Conservation (phyloP, 2,113 vertebrate species). For the Chamaea fasciata region DNA sequence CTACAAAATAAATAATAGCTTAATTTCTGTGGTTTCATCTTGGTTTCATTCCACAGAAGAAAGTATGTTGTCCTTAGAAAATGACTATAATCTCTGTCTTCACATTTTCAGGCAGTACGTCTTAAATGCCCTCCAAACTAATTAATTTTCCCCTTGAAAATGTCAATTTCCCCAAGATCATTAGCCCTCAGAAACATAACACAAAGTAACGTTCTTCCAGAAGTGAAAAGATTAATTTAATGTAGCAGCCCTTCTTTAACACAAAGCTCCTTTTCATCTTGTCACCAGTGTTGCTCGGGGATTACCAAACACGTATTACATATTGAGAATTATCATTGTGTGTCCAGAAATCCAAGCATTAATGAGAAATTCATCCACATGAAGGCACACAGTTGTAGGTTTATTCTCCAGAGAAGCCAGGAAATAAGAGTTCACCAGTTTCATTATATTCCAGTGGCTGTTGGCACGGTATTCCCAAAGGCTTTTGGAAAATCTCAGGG, state of each 20-base stretch:
- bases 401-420: not conserved
- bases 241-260: not conserved
- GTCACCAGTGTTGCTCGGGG: not conserved
- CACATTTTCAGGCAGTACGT: not conserved
- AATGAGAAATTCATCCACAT: not conserved
- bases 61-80: not conserved
- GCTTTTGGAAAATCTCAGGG: not conserved
- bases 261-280: constrained; percentile 23
- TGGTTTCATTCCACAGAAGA: not conserved
- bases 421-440: not conserved
- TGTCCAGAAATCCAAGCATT: not conserved
- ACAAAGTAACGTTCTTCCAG: not conserved
- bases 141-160: constrained; percentile 24
- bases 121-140: not conserved
- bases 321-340: not conserved
- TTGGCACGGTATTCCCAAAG: not conserved
- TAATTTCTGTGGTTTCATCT: not conserved
- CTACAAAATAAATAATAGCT: not conserved
- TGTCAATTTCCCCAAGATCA: not conserved
- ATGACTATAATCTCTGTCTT: not conserved
- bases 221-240: not conserved
- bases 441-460: not conserved
- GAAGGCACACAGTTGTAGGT: not conserved
- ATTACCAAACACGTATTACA: not conserved
- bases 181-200: not conserved